Evolutionary conservation across 2,797 vertebrate genomes (phyloP).

Genomic region (Phylloscopus collybita): DNA sequence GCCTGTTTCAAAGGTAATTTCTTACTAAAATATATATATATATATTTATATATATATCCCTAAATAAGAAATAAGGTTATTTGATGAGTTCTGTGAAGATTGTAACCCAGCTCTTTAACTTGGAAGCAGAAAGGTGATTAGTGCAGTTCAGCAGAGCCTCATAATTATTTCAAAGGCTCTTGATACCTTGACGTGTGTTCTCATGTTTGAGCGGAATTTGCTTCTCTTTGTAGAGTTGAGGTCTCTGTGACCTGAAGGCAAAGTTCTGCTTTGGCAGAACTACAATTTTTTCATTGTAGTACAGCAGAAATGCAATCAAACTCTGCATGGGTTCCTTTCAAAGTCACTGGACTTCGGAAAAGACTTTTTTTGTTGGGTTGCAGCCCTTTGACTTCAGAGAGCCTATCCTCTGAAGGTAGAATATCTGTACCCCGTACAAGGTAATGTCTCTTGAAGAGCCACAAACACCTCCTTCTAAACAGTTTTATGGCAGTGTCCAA

Average conservation of each 20-base stretch:
- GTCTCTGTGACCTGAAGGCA: background rate
- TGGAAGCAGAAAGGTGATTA: background rate
- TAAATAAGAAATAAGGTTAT: too few relatives aligned
- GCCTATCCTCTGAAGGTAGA: background rate
- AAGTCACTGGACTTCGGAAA: background rate
- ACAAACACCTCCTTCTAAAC: background rate
- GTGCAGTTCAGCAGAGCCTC: background rate
- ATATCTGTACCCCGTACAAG: background rate
- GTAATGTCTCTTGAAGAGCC: background rate
- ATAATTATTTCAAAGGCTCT: background rate
- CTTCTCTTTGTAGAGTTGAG: background rate
- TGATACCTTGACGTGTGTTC: background rate
- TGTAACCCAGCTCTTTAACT: background rate
- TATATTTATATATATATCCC: too few relatives aligned
- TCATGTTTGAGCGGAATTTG: background rate
- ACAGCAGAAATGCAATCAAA: background rate
- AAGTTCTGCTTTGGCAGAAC: background rate
- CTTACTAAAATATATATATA: too few relatives aligned
- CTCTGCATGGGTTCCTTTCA: background rate
- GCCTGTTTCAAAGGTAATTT: background rate
- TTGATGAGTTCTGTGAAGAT: background rate
- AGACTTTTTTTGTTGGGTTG: background rate
- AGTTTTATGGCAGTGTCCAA: background rate
- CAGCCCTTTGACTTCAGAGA: background rate
- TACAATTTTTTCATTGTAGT: background rate